A percentile compares a stretch with the other conserved stretches of the same genome.
Conservation (phyloP, 92 coral and sea anemone species). For the Epizoanthus rinbou region DNA sequence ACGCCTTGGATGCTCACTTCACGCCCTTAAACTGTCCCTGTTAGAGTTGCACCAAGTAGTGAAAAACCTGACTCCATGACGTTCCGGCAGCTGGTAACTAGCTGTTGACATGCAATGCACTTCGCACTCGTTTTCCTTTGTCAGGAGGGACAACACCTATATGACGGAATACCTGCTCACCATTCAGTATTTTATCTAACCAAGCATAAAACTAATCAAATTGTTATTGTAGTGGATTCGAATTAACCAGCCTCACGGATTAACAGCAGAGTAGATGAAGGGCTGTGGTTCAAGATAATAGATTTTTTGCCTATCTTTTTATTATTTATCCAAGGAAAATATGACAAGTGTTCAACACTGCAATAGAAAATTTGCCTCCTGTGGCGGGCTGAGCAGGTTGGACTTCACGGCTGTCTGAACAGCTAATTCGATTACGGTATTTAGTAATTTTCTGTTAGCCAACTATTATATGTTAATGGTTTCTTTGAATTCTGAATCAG, state of each 20-base stretch:
- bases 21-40: slow-evolving; percentile 42
- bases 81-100: slow-evolving; percentile 24
- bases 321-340: neutral
- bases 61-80: slow-evolving; percentile 29
- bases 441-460: slow-evolving; percentile 27
- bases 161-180: neutral
- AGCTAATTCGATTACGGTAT: slow-evolving; percentile 10
- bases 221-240: neutral
- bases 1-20: slow-evolving; percentile 36
- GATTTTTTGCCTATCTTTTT: neutral
- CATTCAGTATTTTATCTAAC: too few species aligned
- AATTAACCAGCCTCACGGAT: neutral
- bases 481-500: slow-evolving; percentile 39
- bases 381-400: slow-evolving; percentile 20
- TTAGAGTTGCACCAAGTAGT: neutral
- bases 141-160: neutral
- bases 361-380: slow-evolving; percentile 13
- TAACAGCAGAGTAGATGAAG: neutral
- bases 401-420: slow-evolving; percentile 2
- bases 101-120: neutral
- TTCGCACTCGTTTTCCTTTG: neutral
- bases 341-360: slow-evolving; percentile 6
- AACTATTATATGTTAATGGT: slow-evolving; percentile 24
- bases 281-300: neutral
- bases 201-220: neutral